Base-by-base conservation (phyloP, 1,140 invertebrate genomes). In the Pseudomyrmex cubaensis region DNA sequence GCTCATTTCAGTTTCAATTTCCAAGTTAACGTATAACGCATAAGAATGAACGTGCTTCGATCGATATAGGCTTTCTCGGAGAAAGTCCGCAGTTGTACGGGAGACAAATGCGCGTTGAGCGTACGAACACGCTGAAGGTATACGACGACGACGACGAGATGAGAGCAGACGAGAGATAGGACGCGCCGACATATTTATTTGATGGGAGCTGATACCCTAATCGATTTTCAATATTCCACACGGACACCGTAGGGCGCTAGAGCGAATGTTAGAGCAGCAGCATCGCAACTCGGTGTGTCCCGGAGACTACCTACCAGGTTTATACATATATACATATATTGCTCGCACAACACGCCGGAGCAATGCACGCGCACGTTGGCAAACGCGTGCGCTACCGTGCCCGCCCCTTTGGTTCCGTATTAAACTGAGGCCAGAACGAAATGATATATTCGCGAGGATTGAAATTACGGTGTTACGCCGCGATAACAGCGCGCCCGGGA, bases 161-260 rank as follows among this genome's bases (percentile, higher is more conserved):
- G 22, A 52, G 46, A 50, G 54, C 25, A 57, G 67, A 57, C 25
- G 70, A 54, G 52, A 84, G 82, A 84, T 70, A 73, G 82, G 70
- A 54, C 62, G 72, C 66, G 69, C 70, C 66, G 75, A 87, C 86
- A 87, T 84, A 87, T 87, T 87, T 87, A 87, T 87, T 87, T 66
- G 80, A 64, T 66, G 72, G 62, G 20, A 67, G 69, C 72, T 84
- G 86, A 87, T 87, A 87, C 77, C 85, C 85, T 87, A 87, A 87
- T 87, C 86, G 86, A 87, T 87, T 87, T 87, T 87, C 86, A 84
- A 87, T 87, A 87, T 78, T 83, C 85, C 64, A 72, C 50, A 80
- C 56, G 67, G 76, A 52, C 46, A 20, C 44, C 54, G 54, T 59
- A 48, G 76, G 66, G 44, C 66, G 69, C 12, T 20, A 46, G 35